Conservation (phyloP, 2,888 invertebrate genomes). For the Leucozona laternaria region DNA sequence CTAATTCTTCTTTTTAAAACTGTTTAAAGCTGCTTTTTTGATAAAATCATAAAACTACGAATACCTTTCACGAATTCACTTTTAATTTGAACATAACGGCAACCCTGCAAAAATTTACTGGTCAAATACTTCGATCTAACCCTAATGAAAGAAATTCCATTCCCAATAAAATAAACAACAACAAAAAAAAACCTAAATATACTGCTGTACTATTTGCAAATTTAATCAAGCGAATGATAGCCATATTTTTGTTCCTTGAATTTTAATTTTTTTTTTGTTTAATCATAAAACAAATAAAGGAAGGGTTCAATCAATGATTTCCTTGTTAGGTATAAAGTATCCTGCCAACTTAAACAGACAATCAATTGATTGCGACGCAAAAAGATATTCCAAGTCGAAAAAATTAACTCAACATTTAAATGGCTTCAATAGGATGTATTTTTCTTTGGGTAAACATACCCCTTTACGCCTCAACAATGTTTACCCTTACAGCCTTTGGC, state of each 20-base stretch:
- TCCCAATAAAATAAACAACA: too few relatives aligned
- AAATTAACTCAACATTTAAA: constrained; percentile 33
- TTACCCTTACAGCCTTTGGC: constrained; percentile 22
- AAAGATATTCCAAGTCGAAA: not conserved
- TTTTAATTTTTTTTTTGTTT: constrained; percentile 23
- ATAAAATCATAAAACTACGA: too few relatives aligned
- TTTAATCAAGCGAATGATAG: constrained; percentile 3
- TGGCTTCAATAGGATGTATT: constrained; percentile 24
- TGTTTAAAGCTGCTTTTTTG: too few relatives aligned
- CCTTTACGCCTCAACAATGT: constrained; percentile 1
- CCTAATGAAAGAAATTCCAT: too few relatives aligned
- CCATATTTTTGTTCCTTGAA: not conserved
- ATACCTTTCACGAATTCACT: too few relatives aligned
- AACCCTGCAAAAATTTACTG: too few relatives aligned
- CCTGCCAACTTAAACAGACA: constrained; percentile 19
- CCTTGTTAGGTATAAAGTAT: constrained; percentile 27
- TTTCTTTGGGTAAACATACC: constrained; percentile 14
- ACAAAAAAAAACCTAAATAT: too few relatives aligned
- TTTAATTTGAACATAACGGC: too few relatives aligned
- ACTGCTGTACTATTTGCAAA: not conserved
- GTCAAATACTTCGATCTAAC: too few relatives aligned
- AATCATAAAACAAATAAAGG: constrained; percentile 34
- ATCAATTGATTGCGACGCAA: constrained; percentile 30
- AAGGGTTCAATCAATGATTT: constrained; percentile 41
- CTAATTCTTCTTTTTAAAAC: too few relatives aligned